Base-by-base conservation (phyloP, 2,888 invertebrate species). In the Blastobasis adustella region DNA sequence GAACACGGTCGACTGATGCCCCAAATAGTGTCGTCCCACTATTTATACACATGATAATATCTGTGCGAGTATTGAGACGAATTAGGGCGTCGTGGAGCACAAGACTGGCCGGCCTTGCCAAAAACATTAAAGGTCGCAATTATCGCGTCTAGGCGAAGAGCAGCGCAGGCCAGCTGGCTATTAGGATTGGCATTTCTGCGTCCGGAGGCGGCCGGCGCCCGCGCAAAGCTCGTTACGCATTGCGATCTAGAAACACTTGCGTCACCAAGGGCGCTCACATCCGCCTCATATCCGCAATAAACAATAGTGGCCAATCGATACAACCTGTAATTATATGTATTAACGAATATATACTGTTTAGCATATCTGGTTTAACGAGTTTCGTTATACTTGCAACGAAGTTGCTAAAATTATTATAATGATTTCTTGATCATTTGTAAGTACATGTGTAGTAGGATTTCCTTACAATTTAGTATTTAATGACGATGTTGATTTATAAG, bases 41-140 rank as follows among this genome's bases (percentile, higher is more conserved):
- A 81, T 83, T 80, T 83, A 83, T 83, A 83, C 71, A 56, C 54
- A 67, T 69, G 67, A 69, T 67, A 59, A 65, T 73, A 75, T 77
- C 67, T 75, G 63, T 70, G 64, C 62, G 66, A 59, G 54, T 60
- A 59, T 41, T 61, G 58, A 65, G 61, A 72, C 66, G 63, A 59
- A 65, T 69, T 69, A 71, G 68, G 76, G 67, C 69, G 71, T 69
- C 59, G 60, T 68, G 63, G 61, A 69, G 63, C 63, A 68, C 62
- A 65, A 72, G 74, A 75, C 67, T 65, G 61, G 71, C 58, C 67
- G 79, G 76, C 82, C 76, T 77, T 74, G 76, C 71, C 73, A 62
- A 76, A 74, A 72, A 70, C 62, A 62, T 62, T 62, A 60, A 68
- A 69, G 65, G 67, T 68, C 65, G 64, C 55, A 57, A 54, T 60